phyloP scores from a whole-genome alignment of 2,797 vertebrate genomes.

The Graptemys geographica region DNA sequence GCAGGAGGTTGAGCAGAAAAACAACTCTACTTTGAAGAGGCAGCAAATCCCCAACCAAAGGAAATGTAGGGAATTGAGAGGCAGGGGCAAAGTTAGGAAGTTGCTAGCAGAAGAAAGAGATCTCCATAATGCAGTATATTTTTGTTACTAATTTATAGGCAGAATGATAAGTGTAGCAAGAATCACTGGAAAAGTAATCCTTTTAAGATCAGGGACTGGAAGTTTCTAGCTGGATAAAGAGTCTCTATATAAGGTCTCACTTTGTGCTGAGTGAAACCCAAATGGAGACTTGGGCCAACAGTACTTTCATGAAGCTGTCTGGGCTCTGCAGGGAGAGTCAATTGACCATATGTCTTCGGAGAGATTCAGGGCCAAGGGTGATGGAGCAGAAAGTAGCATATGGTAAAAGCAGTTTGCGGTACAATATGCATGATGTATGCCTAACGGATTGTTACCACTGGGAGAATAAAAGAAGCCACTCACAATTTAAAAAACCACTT shows the following conservation, averaged over 20 bases:
- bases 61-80: background rate
- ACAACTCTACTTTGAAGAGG: background rate
- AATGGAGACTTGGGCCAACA: background rate
- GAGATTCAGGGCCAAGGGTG: background rate
- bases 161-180: background rate
- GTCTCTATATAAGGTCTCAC: background rate
- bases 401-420: background rate
- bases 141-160: background rate
- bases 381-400: background rate
- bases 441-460: background rate
- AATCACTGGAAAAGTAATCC: background rate
- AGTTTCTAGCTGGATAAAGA: background rate
- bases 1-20: background rate
- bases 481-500: background rate
- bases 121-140: background rate
- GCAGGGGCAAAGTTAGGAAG: background rate
- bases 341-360: background rate
- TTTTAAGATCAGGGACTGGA: background rate
- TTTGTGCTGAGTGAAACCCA: background rate
- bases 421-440: background rate
- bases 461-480: background rate
- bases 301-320: rapidly evolving
- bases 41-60: background rate
- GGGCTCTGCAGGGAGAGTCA: background rate
- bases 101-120: background rate